Evolutionary conservation across 2,113 vertebrate species (phyloP), one percentile per base, ranked within the genome.

Genomic region (Sprattus sprattus): DNA sequence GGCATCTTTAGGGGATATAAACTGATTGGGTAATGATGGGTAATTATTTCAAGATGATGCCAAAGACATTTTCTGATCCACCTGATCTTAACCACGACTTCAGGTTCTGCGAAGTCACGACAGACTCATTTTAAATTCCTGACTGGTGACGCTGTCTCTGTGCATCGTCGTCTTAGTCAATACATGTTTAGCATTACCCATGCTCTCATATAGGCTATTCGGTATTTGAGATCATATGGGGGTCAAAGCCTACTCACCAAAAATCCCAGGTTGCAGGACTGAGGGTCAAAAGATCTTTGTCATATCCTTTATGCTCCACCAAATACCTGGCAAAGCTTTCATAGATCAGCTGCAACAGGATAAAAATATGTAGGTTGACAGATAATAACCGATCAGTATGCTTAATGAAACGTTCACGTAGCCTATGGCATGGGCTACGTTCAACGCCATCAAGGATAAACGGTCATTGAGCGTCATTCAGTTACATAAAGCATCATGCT

Each of bases 251-350:
- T 85, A 95, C 96, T 96, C 93, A 99, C 98, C 98, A 99, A 93
- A 99, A 99, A 92, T 97, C 97, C 96, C 97, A 98, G 71, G 93
- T 95, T 46, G 97, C 96, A 47, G 96, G 94, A 84, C 95, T 94
- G 45, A 98, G 91, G 78, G 88, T 95, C 87, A 99, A 95, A 87
- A 99, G 94, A 85, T 96, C 97, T 89, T 95, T 93, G 39, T 97
- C 95, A 87, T 98, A 99, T 6, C 96, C 96, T 92, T 95, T 99
- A 90, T 98, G 94, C 0, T 95, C 95, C 90, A 99, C 97, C 86
- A 99, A 91, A 88, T 96, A 99, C 2, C 96, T 91, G 87, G 97
- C 96, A 93, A 99, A 97, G 88, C 98, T 99, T 85, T 98, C 96
- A 91, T 99, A 99, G 94, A 99, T 97, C 25, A 99, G 94, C 98